Percentiles rank a stretch among this genome's conserved stretches.
These are phyloP conservation scores for Anadara kagoshimensis DNA, from an alignment of 1,140 invertebrate genomes.

Conservation along the genomic window DNA sequence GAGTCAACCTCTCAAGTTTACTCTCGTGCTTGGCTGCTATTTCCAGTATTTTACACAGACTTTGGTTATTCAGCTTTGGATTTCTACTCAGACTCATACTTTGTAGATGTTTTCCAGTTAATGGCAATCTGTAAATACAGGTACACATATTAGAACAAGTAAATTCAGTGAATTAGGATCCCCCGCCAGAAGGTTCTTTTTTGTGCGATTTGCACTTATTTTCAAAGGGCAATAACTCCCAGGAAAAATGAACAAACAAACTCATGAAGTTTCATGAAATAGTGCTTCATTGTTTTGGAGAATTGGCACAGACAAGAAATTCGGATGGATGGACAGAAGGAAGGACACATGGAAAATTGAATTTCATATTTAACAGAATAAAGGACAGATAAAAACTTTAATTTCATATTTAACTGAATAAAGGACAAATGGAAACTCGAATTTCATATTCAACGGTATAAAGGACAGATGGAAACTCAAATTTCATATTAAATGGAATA, in stretches of 20 bases:
- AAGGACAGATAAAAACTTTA: neutral
- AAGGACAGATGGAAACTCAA: no score
- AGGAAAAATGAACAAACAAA: no score
- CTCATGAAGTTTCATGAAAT: no score
- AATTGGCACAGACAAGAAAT: neutral
- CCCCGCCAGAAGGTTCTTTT: no score
- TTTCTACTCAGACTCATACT: slow-evolving; percentile 44
- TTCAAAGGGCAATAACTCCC: no score
- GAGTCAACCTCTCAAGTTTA: slow-evolving; percentile 34
- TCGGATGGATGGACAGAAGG: neutral
- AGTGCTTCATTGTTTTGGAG: no score
- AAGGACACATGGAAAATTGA: neutral
- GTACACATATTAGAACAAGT: neutral
- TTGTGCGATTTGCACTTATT: no score
- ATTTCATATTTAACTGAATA: no score
- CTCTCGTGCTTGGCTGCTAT: slow-evolving; percentile 23
- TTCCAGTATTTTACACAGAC: slow-evolving; percentile 33
- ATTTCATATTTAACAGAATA: neutral
- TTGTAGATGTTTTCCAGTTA: slow-evolving; percentile 22
- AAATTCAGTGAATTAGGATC: no score
- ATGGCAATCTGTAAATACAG: slow-evolving; percentile 38
- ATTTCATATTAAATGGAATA: no score
- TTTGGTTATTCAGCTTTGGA: slow-evolving; percentile 38
- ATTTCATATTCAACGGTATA: no score
- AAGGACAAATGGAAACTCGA: no score